A percentile compares a stretch with the other conserved stretches of the same genome.
These are phyloP conservation scores for Rhinichthys osculus DNA, from an alignment of 2,797 vertebrate species.

Conservation along the genomic window DNA sequence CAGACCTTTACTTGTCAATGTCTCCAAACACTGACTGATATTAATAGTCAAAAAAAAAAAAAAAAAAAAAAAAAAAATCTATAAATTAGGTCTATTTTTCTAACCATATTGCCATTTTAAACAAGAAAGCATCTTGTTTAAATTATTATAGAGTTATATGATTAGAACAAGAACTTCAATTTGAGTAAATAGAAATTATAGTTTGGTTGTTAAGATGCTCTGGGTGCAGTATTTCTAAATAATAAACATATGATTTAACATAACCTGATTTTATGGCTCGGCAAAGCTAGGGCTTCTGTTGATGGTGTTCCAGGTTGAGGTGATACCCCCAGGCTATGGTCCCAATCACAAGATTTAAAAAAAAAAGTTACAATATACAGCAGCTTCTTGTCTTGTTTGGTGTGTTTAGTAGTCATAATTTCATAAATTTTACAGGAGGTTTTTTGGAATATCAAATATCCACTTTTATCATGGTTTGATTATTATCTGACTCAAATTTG, in stretches of 20 bases:
- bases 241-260: not conserved
- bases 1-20: not conserved
- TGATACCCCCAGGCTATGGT: not conserved
- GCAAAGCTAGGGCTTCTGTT: not conserved
- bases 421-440: not conserved
- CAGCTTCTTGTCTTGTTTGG: not conserved
- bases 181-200: conserved; percentile 73
- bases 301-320: not conserved
- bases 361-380: not conserved
- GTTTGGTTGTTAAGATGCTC: conserved; percentile 51
- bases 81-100: not conserved
- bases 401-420: not conserved
- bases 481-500: not conserved
- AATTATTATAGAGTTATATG: not conserved
- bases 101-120: not conserved
- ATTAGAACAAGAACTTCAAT: conserved; percentile 59
- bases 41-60: not conserved
- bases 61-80: not conserved
- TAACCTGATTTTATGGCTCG: not conserved
- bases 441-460: conserved; percentile 11
- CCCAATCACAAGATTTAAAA: not conserved
- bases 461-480: not conserved
- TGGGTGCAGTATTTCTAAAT: not conserved
- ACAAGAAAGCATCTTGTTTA: not conserved
- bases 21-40: not conserved